These are phyloP conservation scores for Medauroidea extradentata DNA, from an alignment of 1,140 invertebrate species.

Conservation along the genomic window DNA sequence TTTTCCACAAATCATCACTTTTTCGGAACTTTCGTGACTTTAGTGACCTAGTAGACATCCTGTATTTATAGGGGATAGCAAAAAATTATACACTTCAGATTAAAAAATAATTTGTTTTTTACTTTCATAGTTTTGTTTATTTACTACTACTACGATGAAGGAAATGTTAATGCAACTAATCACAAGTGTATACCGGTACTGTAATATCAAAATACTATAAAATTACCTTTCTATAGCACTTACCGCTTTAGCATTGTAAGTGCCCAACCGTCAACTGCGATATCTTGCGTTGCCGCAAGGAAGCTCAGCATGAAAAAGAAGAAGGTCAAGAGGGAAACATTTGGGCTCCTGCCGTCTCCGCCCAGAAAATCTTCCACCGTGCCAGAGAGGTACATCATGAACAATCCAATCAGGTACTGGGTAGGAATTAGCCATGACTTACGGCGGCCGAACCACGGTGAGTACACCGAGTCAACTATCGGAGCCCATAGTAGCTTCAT, in stretches of 20 bases:
- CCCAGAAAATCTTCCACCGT: slow-evolving; percentile 74
- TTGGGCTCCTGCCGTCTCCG: slow-evolving; percentile 50
- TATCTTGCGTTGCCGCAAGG: slow-evolving; percentile 97
- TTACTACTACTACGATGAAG: no score
- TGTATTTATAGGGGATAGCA: no score
- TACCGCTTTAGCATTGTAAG: slow-evolving; percentile 95
- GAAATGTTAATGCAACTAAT: no score
- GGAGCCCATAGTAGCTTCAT: slow-evolving; percentile 98
- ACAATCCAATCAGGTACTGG: slow-evolving; percentile 77
- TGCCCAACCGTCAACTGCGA: slow-evolving; percentile 99
- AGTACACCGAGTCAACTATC: slow-evolving; percentile 90
- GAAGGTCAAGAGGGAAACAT: slow-evolving; percentile 74
- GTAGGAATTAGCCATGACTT: slow-evolving; percentile 97
- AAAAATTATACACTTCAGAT: no score
- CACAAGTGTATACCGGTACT: no score
- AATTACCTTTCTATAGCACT: no score
- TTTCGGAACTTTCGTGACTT: no score
- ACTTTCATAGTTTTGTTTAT: no score
- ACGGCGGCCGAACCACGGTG: slow-evolving; percentile 75
- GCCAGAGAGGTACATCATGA: slow-evolving; percentile 79
- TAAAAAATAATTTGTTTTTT: no score
- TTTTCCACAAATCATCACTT: no score
- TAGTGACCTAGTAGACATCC: no score
- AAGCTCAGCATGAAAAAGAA: slow-evolving; percentile 93
- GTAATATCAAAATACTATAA: no score